Evolutionary conservation across 2,113 vertebrate species (phyloP), one percentile per base, ranked within the genome.

Genomic region (Heloderma charlesbogerti): DNA sequence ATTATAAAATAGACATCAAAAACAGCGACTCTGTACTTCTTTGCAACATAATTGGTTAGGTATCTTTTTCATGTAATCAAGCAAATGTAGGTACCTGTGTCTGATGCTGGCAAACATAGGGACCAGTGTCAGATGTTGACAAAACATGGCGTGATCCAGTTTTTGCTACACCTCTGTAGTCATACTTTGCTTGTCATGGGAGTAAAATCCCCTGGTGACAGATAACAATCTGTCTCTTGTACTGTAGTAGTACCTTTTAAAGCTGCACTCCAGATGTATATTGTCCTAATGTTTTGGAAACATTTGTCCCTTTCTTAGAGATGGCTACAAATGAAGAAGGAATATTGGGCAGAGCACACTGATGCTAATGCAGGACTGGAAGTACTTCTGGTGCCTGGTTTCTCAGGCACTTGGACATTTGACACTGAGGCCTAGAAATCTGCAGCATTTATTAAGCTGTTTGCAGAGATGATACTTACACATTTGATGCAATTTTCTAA

Each of bases 401-500:
- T 34, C 4, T 45, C 6, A 69, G 25, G 16, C 25, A 85, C 6
- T n/a, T 67, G 31, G 51, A 75, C 2, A 43, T 60, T 43, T 60
- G 72, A 87, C 1, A 51, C n/a, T 25, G 2, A 74, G 34, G 5
- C n/a, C 71, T 87, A 29, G 79, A 16, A 78, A 45, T 54, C 54
- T 57, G 48, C 27, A 37, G 63, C 37, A 60, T 20, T 87, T 37
- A 66, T 78, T 66, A 20, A 87, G 34, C 86, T 77, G 4, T 63
- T 77, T 60, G 31, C 16, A 60, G 13, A 43, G 51, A 54, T 75
- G 51, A 2, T 45, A 66, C 22, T 37, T 66, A 45, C 20, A 86
- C 84, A 54, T 54, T 72, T 69, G 45, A 86, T 37, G 51, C 31
- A n/a, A 54, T 86, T 86, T 86, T 48, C 69, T 86, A n/a, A n/a